These are phyloP conservation scores for Drosophila pallidifrons DNA, from an alignment of 1,140 invertebrate genomes.

Conservation along the genomic window DNA sequence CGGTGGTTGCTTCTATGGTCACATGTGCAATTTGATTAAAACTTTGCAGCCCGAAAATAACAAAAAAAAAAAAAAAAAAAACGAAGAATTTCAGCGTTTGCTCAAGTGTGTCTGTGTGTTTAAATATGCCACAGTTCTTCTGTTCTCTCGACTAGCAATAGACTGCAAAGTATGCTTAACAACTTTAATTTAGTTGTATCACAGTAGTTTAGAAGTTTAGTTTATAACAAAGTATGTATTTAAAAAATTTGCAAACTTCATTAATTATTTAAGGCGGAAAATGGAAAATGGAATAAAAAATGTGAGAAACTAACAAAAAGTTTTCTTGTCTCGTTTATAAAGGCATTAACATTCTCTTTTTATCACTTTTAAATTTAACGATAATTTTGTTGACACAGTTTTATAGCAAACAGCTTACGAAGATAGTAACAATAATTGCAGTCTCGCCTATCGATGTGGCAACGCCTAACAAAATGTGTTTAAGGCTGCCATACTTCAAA, in stretches of 20 bases:
- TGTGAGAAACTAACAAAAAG: no score
- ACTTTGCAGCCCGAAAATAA: constrained; percentile 38
- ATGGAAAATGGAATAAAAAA: neutral
- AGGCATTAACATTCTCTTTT: neutral
- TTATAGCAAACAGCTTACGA: constrained; percentile 2
- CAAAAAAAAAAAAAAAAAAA: neutral
- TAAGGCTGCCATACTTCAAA: constrained; percentile 3
- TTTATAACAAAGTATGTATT: no score
- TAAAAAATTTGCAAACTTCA: neutral
- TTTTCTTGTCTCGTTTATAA: no score
- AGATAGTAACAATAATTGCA: neutral
- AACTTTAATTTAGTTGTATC: neutral
- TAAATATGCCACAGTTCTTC: neutral
- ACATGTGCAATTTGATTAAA: constrained; percentile 79
- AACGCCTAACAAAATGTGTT: neutral
- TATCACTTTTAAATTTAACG: constrained; percentile 9
- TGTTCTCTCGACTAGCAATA: neutral
- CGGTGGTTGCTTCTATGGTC: constrained; percentile 39
- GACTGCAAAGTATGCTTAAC: neutral
- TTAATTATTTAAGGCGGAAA: neutral
- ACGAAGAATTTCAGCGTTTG: neutral
- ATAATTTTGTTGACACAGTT: neutral
- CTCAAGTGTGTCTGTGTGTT: neutral
- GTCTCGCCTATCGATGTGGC: constrained; percentile 5
- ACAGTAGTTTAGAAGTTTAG: neutral